Evolutionary conservation across 2,888 invertebrate species (phyloP), one percentile per base, ranked within the genome.

Genomic region (Notocelia uddmanniana): DNA sequence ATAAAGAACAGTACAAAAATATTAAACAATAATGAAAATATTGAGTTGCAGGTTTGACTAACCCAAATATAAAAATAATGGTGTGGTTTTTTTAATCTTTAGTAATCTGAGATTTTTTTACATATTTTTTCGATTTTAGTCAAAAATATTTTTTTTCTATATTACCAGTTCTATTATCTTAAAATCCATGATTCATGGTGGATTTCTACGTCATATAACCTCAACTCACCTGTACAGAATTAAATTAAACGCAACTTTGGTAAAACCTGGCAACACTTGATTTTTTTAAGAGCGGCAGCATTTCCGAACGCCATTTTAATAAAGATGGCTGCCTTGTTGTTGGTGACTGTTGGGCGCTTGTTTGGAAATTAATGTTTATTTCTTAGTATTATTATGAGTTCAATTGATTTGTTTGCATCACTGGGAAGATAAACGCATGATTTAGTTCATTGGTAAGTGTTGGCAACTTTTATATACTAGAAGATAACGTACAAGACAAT

Each of bases 261-360:
- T 64, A 50, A 10, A 48, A 37, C 2, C 41, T 78, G 67, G 77
- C 68, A 78, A 75, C 66, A 76, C 62, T 63, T 2, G 3, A 0
- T 2, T 26, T 58, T 75, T 73, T 69, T 50, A 26, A 18, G 34
- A 37, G 59, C 81, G 79, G 83, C 79, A 84, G 83, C 73, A 76
- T 72, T 74, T 41, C 41, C 48, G 74, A 76, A 78, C 87, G 89
- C 89, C 89, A 89, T 90, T 83, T 31, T 89, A 55, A 60, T 87
- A 80, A 79, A 92, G 84, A 93, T 93, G 93, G 93, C 92, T 90
- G 89, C 89, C 91, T 89, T 94, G 93, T 93, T 93, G 91, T 91
- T 93, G 88, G 92, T 85, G 89, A 92, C 86, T 91, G 90, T 88
- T 89, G 89, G 87, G 89, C 88, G 89, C 91, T 92, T 91, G 92